Evolutionary conservation across 2,113 vertebrate genomes (phyloP), one percentile per base, ranked within the genome.

Genomic region (Tympanuchus pallidicinctus): DNA sequence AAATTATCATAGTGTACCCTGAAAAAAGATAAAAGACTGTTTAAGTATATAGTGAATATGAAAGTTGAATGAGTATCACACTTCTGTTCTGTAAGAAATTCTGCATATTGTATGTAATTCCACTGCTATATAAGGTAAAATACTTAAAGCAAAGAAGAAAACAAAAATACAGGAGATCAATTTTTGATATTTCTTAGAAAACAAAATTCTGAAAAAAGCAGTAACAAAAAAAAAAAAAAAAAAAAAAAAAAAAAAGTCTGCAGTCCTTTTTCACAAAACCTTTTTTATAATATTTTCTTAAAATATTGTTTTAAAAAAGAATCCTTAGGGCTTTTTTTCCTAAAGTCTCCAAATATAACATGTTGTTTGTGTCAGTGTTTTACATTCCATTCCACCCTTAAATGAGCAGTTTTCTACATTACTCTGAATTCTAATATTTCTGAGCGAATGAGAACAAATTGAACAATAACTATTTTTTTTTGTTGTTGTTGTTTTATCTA

Each of bases 1-100:
- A 92, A 79, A 91, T 89, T 57, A 89, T 65, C 40, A 71, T 13
- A 42, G 4, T 36, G 48, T 85, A 84, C 66, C 30, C 13, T 76
- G 48, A 61, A 71, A 75, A 40, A 0, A 75, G 36, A 0, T 86
- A 42, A 16, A 43, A 50, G 21, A 66, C 5, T 48, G 12, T 57
- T 87, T 73, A 80, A 67, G 28, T 28, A 36, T 11, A 36, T 11
- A n/a, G 8, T 43, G 20, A 82, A 87, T 20, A 82, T 72, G 16
- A 59, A 4, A 69, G 48, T 22, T 72, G 43, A 92, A 72, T 30
- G 61, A 72, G 2, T n/a, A 59, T 60, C n/a, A 54, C 8, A 54
- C 40, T 85, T 85, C 17, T 52, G 2, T 73, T 93, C 54, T 72
- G 8, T n/a, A 57, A 89, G 67, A 82, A 79, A 76, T 3, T 42